Conservation (phyloP, 2,113 vertebrate genomes). For the Nestor notabilis region DNA sequence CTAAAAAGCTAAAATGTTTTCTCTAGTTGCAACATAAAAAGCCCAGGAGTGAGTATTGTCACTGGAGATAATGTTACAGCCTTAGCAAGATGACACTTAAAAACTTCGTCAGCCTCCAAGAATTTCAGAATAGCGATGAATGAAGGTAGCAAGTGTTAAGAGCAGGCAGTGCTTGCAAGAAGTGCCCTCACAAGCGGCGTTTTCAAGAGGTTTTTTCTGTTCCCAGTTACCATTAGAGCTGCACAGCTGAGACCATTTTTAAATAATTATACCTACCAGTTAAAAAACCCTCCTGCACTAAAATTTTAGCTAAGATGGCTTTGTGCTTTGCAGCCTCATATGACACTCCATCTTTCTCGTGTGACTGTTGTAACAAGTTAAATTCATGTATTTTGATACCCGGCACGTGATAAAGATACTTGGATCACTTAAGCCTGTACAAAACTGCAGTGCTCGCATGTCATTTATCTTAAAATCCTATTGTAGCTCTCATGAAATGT, state of each 20-base stretch:
- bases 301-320: neutral
- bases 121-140: neutral
- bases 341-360: neutral
- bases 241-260: neutral
- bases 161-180: neutral
- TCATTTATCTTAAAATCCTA: conserved; percentile 52
- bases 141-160: neutral
- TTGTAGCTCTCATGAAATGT: conserved; percentile 5
- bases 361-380: conserved; percentile 13
- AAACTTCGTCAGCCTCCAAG: conserved; percentile 8
- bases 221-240: neutral
- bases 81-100: neutral
- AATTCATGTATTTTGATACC: conserved; percentile 44
- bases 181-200: neutral
- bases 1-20: neutral
- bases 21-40: neutral
- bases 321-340: neutral
- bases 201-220: neutral
- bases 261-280: neutral
- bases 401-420: neutral
- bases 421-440: conserved; percentile 16
- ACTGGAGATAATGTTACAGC: neutral
- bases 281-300: neutral
- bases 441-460: conserved; percentile 14
- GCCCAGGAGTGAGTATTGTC: neutral